Percentiles rank a stretch among this genome's conserved stretches.
These are phyloP conservation scores for Mustela lutreola DNA, from an alignment of 2,113 vertebrate genomes.

Conservation along the genomic window DNA sequence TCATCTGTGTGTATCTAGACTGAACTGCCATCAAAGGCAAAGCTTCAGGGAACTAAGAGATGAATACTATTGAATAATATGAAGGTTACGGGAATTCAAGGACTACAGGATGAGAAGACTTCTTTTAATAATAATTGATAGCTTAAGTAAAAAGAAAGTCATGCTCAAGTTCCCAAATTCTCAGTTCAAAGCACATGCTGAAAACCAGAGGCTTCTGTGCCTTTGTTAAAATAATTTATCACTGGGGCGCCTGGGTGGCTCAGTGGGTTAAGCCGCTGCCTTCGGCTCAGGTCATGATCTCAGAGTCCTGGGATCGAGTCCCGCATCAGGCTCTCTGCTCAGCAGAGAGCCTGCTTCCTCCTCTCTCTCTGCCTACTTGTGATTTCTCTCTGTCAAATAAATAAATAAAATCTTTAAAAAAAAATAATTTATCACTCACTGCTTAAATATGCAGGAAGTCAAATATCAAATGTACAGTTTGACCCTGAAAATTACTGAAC, in stretches of 20 bases:
- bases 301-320: no score
- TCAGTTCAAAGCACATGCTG: background rate
- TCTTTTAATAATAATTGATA: background rate
- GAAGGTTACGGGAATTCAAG: background rate
- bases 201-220: background rate
- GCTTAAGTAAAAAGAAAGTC: constrained; percentile 38
- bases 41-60: background rate
- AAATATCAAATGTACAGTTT: background rate
- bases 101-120: background rate
- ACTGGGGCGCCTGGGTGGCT: no score
- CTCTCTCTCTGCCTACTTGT: no score
- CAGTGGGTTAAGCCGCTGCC: no score
- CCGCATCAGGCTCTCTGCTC: no score
- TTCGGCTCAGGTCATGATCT: no score
- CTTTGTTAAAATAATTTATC: constrained; percentile 9
- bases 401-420: no score
- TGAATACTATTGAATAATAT: background rate
- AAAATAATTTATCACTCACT: background rate
- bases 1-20: background rate
- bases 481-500: background rate
- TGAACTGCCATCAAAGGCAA: constrained; percentile 20
- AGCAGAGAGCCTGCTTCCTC: no score
- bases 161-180: background rate
- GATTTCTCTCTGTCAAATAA: no score
- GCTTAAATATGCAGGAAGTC: background rate